A percentile compares a stretch with the other conserved stretches of the same genome.
These are phyloP conservation scores for Spermophilus dauricus DNA, from an alignment of 2,113 vertebrate genomes.

Conservation along the genomic window DNA sequence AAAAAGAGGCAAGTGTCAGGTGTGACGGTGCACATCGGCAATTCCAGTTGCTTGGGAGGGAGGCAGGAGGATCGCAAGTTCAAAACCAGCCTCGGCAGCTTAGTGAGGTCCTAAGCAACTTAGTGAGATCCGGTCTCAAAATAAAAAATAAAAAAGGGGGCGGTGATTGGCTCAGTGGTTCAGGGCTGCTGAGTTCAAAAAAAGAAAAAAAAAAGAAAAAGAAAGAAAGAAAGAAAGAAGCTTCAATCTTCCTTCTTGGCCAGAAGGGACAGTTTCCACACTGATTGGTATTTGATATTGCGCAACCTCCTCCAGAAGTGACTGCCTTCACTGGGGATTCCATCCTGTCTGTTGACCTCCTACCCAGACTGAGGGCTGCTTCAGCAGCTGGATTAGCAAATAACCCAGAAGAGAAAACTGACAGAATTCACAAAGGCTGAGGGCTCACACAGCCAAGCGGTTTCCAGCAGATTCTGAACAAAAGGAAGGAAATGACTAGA, in stretches of 20 bases:
- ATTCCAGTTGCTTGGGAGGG: no score
- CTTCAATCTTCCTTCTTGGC: not conserved
- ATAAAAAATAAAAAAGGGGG: no score
- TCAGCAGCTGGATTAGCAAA: not conserved
- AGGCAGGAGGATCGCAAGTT: no score
- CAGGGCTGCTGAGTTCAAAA: no score
- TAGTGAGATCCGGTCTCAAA: no score
- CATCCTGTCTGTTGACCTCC: no score
- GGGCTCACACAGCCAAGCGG: not conserved
- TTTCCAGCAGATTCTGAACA: slow-evolving; percentile 80
- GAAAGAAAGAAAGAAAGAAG: not conserved
- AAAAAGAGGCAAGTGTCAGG: not conserved
- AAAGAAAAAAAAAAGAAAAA: not conserved
- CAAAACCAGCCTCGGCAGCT: no score
- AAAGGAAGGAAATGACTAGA: slow-evolving; percentile 85
- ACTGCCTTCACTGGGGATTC: not conserved
- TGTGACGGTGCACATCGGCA: no score
- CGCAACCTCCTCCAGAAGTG: not conserved
- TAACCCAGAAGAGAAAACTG: not conserved
- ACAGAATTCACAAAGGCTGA: slow-evolving; percentile 34
- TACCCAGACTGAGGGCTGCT: not conserved
- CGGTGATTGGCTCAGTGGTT: no score
- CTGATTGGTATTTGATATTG: not conserved
- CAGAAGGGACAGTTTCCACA: not conserved
- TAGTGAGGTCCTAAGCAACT: no score